phyloP scores from a whole-genome alignment of 2,888 invertebrate genomes.

The Nasonia oneida region DNA sequence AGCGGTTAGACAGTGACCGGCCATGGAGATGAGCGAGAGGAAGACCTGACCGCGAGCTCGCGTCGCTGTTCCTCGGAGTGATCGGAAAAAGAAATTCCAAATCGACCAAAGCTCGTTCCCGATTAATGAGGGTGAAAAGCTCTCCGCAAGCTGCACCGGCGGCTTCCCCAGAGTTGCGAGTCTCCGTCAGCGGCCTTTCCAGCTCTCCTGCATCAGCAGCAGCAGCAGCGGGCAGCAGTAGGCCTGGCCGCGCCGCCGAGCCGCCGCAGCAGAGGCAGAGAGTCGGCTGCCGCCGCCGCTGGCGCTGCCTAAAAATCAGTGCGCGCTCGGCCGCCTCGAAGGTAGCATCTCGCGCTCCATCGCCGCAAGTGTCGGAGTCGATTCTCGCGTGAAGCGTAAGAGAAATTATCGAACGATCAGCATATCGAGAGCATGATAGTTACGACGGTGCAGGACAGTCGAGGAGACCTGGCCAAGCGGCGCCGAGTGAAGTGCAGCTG shows the following conservation, averaged over 20 bases:
- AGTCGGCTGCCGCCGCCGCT: slow-evolving; percentile 24
- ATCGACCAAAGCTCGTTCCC: not conserved
- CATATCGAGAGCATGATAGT: not conserved
- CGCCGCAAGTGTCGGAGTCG: not conserved
- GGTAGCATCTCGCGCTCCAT: slow-evolving; percentile 56
- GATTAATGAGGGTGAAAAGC: slow-evolving; percentile 63
- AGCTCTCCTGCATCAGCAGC: not conserved
- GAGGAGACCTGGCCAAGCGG: not conserved
- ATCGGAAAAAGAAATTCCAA: too few relatives aligned
- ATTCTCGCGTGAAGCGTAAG: not conserved
- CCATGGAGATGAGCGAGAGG: too few relatives aligned
- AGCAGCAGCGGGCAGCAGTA: not conserved
- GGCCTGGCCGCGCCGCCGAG: slow-evolving; percentile 50
- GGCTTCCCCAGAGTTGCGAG: not conserved
- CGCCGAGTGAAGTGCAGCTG: slow-evolving; percentile 11
- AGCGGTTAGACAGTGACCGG: not conserved
- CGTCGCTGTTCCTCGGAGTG: too few relatives aligned
- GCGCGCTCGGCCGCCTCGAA: slow-evolving; percentile 64
- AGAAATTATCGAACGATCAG: not conserved
- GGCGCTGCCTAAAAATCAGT: slow-evolving; percentile 62
- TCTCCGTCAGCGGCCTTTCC: not conserved
- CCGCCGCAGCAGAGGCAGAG: slow-evolving; percentile 52
- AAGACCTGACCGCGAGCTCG: too few relatives aligned
- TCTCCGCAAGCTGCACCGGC: slow-evolving; percentile 20
- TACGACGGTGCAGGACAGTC: slow-evolving; percentile 20